phyloP scores from a whole-genome alignment of 2,797 vertebrate genomes.

The Microctenopoma steveboyesi region DNA sequence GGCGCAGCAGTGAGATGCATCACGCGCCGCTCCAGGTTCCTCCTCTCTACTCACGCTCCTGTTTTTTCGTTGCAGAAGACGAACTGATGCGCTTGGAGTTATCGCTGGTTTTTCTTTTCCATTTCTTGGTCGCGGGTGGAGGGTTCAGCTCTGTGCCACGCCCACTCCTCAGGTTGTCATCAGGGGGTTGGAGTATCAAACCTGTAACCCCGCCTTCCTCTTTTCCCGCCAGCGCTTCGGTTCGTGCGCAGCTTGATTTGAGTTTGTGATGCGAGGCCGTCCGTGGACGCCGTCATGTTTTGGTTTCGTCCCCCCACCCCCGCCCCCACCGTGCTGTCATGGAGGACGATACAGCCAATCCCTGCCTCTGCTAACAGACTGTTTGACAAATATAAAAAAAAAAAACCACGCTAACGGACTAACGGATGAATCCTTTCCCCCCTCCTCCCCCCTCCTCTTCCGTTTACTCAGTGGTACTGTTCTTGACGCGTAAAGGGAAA shows the following conservation, averaged over 20 bases:
- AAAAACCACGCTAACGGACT: slow-evolving; percentile 55
- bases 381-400: slow-evolving; percentile 27
- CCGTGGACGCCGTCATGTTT: slow-evolving; percentile 14
- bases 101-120: slow-evolving; percentile 8
- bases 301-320: background rate
- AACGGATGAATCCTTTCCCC: slow-evolving; percentile 50
- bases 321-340: slow-evolving; percentile 28
- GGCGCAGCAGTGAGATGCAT: slow-evolving; percentile 41
- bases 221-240: slow-evolving; percentile 11
- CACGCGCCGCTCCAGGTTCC: slow-evolving; percentile 32
- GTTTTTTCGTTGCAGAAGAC: slow-evolving; percentile 7
- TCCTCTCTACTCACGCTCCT: slow-evolving; percentile 32
- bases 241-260: slow-evolving; percentile 34
- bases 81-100: slow-evolving; percentile 40
- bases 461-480: slow-evolving; percentile 49
- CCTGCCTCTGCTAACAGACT: slow-evolving; percentile 61
- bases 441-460: slow-evolving; percentile 8
- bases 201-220: slow-evolving; percentile 57
- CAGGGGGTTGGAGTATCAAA: slow-evolving; percentile 55
- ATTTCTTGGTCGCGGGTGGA: slow-evolving; percentile 45
- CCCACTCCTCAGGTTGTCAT: slow-evolving; percentile 70
- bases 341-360: slow-evolving; percentile 63
- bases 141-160: slow-evolving; percentile 48
- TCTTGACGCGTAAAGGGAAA: slow-evolving; percentile 33
- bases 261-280: slow-evolving; percentile 29